Conservation (phyloP, 1,140 invertebrate species). For the Leptinotarsa lineolata region DNA sequence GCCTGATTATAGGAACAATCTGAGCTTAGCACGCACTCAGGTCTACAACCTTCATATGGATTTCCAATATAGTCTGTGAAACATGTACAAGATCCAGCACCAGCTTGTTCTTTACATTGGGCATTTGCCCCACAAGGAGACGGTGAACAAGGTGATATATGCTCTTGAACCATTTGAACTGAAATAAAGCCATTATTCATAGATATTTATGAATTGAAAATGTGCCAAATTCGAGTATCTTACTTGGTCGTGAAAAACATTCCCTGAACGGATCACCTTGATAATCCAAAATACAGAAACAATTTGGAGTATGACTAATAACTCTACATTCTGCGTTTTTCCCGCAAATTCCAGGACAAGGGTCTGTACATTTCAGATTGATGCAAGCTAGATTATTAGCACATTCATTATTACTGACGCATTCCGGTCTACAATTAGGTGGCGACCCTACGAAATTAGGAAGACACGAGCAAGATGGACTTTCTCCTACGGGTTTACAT, state of each 20-base stretch:
- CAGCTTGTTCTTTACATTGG: slow-evolving; percentile 65
- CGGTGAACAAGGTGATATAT: slow-evolving; percentile 62
- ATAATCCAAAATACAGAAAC: slow-evolving; percentile 70
- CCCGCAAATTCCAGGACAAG: slow-evolving; percentile 73
- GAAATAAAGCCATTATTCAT: slow-evolving; percentile 36
- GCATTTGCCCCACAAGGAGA: slow-evolving; percentile 74
- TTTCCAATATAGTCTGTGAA: slow-evolving; percentile 71
- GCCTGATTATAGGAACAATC: slow-evolving; percentile 66
- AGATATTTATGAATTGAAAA: slow-evolving; percentile 15
- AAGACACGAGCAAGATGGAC: slow-evolving; percentile 70
- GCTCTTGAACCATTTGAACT: slow-evolving; percentile 52
- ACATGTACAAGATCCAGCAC: slow-evolving; percentile 70
- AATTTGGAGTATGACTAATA: slow-evolving; percentile 73
- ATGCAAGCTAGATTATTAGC: slow-evolving; percentile 69
- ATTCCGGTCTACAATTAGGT: slow-evolving; percentile 76
- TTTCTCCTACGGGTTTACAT: slow-evolving; percentile 66
- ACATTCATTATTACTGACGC: slow-evolving; percentile 75
- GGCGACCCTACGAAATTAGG: slow-evolving; percentile 73
- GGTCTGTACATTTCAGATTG: slow-evolving; percentile 72
- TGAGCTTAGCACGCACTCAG: slow-evolving; percentile 67
- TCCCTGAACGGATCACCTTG: slow-evolving; percentile 74
- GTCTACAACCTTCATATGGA: slow-evolving; percentile 71
- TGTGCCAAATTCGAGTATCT: slow-evolving; percentile 15
- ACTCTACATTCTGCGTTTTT: slow-evolving; percentile 72
- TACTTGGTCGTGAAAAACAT: slow-evolving; percentile 57